Conservation (phyloP, 1,140 invertebrate genomes). For the Lanistes nyassanus region DNA sequence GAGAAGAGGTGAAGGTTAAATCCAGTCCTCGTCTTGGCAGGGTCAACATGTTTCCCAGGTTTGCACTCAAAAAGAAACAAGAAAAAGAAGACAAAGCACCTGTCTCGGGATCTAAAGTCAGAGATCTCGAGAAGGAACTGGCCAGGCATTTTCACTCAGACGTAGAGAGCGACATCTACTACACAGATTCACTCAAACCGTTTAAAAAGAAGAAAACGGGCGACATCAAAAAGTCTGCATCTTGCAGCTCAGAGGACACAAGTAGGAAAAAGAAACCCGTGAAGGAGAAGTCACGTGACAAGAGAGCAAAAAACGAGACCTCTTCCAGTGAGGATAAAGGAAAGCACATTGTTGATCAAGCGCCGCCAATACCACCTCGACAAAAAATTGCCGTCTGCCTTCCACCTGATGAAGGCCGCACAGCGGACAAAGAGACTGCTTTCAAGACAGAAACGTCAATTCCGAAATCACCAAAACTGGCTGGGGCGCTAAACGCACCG, state of each 20-base stretch:
- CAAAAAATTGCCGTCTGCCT: slow-evolving; percentile 3
- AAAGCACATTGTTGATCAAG: not conserved
- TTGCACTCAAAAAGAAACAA: too few species aligned
- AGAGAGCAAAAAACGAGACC: not conserved
- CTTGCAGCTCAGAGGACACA: slow-evolving; percentile 8
- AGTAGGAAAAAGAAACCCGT: slow-evolving; percentile 8
- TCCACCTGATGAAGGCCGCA: too few species aligned
- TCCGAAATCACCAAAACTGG: too few species aligned
- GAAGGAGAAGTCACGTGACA: slow-evolving; percentile 5
- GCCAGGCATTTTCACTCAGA: slow-evolving; percentile 3
- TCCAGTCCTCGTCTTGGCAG: too few species aligned
- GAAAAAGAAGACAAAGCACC: too few species aligned
- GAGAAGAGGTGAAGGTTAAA: not conserved
- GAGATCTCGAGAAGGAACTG: too few species aligned
- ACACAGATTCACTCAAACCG: slow-evolving; percentile 7
- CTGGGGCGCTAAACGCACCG: too few species aligned
- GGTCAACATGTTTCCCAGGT: too few species aligned
- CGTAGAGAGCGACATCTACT: slow-evolving; percentile 23
- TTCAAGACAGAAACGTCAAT: too few species aligned
- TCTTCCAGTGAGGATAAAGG: slow-evolving; percentile 7
- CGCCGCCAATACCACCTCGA: slow-evolving; percentile 16
- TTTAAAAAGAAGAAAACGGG: not conserved
- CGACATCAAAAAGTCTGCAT: not conserved
- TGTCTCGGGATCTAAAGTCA: too few species aligned
- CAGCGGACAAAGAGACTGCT: too few species aligned